These are phyloP conservation scores for Coenonympha arcania DNA, from an alignment of 2,888 invertebrate species.

Conservation along the genomic window DNA sequence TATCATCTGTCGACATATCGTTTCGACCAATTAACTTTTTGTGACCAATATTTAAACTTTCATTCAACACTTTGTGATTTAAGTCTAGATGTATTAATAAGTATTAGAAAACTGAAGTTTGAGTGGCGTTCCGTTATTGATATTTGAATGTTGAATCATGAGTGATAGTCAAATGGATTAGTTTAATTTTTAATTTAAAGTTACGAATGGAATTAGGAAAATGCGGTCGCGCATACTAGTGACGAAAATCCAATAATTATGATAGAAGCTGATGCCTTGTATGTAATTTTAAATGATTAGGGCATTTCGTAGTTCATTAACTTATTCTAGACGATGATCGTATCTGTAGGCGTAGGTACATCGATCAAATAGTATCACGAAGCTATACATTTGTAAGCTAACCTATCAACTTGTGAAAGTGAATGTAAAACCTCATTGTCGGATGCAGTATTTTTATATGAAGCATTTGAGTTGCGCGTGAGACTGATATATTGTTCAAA, in stretches of 20 bases:
- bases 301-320: slow-evolving; percentile 72
- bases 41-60: slow-evolving; percentile 60
- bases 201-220: slow-evolving; percentile 69
- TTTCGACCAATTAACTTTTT: slow-evolving; percentile 69
- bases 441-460: slow-evolving; percentile 69
- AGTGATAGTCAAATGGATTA: slow-evolving; percentile 72
- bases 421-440: slow-evolving; percentile 51
- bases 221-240: slow-evolving; percentile 75
- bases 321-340: slow-evolving; percentile 67
- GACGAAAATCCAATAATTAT: slow-evolving; percentile 74
- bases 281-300: slow-evolving; percentile 68
- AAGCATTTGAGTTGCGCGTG: slow-evolving; percentile 66
- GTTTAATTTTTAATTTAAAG: slow-evolving; percentile 69
- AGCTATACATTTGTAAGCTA: slow-evolving; percentile 45
- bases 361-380: slow-evolving; percentile 67
- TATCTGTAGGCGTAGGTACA: slow-evolving; percentile 54
- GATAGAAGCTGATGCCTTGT: slow-evolving; percentile 68
- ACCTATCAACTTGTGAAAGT: slow-evolving; percentile 39
- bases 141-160: slow-evolving; percentile 61
- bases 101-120: slow-evolving; percentile 71
- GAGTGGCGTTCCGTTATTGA: slow-evolving; percentile 49
- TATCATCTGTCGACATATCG: slow-evolving; percentile 66
- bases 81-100: slow-evolving; percentile 72
- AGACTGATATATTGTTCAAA: slow-evolving; percentile 72
- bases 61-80: slow-evolving; percentile 70